Evolutionary conservation across 1,140 invertebrate genomes (phyloP).

Genomic region (Bombus polaris): DNA sequence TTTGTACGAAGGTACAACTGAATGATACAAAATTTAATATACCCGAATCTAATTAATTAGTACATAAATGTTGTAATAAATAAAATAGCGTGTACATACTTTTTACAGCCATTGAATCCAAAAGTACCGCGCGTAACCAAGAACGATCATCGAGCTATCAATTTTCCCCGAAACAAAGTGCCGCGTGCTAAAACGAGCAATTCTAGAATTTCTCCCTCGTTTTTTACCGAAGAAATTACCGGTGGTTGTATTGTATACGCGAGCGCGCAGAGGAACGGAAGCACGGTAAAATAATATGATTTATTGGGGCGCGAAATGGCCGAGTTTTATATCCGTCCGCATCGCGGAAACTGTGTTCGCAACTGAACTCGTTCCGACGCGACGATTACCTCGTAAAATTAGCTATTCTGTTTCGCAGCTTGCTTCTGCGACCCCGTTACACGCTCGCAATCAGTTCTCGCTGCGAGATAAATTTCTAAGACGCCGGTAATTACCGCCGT

Average conservation of each 20-base stretch:
- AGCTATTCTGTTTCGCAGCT: constrained; percentile 38
- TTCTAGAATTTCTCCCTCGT: not conserved
- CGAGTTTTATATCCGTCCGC: constrained; percentile 43
- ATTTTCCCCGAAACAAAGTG: not conserved
- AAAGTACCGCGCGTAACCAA: not conserved
- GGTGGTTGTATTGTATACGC: too few relatives aligned
- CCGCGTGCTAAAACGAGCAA: not conserved
- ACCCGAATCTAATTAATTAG: too few relatives aligned
- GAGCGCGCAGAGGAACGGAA: not conserved
- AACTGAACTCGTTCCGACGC: constrained; percentile 11
- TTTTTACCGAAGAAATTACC: constrained; percentile 13
- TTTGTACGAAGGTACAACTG: too few relatives aligned
- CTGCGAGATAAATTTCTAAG: constrained; percentile 34
- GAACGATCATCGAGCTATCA: not conserved
- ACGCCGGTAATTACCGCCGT: constrained; percentile 8
- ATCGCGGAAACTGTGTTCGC: constrained; percentile 14
- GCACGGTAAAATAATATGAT: constrained; percentile 29
- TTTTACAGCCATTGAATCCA: not conserved
- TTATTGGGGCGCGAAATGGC: constrained; percentile 26
- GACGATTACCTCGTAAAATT: constrained; percentile 40
- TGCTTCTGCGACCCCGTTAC: constrained; percentile 6
- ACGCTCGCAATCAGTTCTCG: constrained; percentile 29
- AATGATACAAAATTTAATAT: too few relatives aligned
- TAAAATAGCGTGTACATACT: too few relatives aligned
- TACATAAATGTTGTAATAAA: too few relatives aligned